Conservation (phyloP, 2,888 invertebrate genomes). For the Mythimna lalbum region DNA sequence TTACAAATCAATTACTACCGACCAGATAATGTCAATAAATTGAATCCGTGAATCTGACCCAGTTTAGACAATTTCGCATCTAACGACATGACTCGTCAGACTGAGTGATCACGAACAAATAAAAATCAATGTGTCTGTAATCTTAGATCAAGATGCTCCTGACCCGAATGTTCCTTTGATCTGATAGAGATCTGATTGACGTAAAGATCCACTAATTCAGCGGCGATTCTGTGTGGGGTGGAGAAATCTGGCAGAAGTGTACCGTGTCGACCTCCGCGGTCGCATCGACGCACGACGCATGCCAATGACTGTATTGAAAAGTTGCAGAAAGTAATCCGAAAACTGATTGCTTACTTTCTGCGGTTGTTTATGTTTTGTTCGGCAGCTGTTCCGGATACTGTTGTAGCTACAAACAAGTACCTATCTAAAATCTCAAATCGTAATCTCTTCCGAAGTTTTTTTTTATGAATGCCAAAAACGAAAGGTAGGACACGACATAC, state of each 20-base stretch:
- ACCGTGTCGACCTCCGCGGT: slow-evolving; percentile 64
- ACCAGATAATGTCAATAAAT: slow-evolving; percentile 61
- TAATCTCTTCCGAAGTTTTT: slow-evolving; percentile 20
- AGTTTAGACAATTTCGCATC: slow-evolving; percentile 70
- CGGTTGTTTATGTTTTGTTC: slow-evolving; percentile 42
- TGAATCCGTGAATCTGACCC: slow-evolving; percentile 62
- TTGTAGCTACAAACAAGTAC: neutral
- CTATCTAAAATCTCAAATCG: slow-evolving; percentile 14
- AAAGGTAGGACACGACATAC: slow-evolving; percentile 39
- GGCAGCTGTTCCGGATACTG: slow-evolving; percentile 2
- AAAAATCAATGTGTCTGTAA: slow-evolving; percentile 80
- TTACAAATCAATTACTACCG: slow-evolving; percentile 53
- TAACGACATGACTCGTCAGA: slow-evolving; percentile 80
- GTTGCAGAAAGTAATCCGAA: slow-evolving; percentile 54
- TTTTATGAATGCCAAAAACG: slow-evolving; percentile 26
- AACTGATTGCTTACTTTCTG: slow-evolving; percentile 33
- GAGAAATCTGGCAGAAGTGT: slow-evolving; percentile 69
- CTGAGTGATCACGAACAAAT: slow-evolving; percentile 84
- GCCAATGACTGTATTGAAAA: slow-evolving; percentile 58
- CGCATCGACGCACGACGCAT: slow-evolving; percentile 66
- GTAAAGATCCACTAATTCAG: slow-evolving; percentile 83
- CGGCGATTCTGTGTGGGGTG: slow-evolving; percentile 60
- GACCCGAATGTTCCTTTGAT: slow-evolving; percentile 80
- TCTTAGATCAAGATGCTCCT: slow-evolving; percentile 80
- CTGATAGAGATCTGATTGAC: slow-evolving; percentile 84